A percentile compares a stretch with the other conserved stretches of the same genome.
phyloP scores from a whole-genome alignment of 2,113 vertebrate species.

The Sapajus apella region DNA sequence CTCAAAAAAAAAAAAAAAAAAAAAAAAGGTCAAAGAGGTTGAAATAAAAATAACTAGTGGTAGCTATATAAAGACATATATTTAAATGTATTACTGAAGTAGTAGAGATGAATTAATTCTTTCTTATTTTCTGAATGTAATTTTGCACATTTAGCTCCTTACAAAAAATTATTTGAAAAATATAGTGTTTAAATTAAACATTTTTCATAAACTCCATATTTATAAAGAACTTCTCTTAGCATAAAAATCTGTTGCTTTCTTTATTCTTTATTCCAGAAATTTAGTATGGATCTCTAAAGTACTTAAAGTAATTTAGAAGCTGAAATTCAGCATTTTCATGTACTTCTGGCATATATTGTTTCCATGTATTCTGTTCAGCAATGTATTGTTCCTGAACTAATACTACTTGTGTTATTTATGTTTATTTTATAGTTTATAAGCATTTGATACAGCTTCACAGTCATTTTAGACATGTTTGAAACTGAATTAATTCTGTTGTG shows the following conservation, averaged over 20 bases:
- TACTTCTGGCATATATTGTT: neutral
- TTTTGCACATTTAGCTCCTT: slow-evolving; percentile 27
- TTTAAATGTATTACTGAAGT: slow-evolving; percentile 13
- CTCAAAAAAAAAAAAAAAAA: no score
- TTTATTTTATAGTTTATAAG: slow-evolving; percentile 38
- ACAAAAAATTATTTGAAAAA: slow-evolving; percentile 42
- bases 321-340: slow-evolving; percentile 35
- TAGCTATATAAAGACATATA: neutral
- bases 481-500: slow-evolving; percentile 28
- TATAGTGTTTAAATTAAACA: slow-evolving; percentile 19
- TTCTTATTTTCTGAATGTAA: neutral
- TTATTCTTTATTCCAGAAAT: neutral
- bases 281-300: slow-evolving; percentile 13
- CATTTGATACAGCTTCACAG: neutral
- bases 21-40: neutral
- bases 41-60: slow-evolving; percentile 46
- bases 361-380: neutral
- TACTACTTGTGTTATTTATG: neutral
- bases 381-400: slow-evolving; percentile 41
- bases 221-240: neutral
- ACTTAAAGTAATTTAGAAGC: slow-evolving; percentile 23
- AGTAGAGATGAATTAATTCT: neutral
- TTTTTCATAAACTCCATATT: slow-evolving; percentile 42
- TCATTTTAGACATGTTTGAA: slow-evolving; percentile 28
- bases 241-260: neutral